Conservation (phyloP, 2,888 invertebrate genomes). For the Hyppa rectilinea region DNA sequence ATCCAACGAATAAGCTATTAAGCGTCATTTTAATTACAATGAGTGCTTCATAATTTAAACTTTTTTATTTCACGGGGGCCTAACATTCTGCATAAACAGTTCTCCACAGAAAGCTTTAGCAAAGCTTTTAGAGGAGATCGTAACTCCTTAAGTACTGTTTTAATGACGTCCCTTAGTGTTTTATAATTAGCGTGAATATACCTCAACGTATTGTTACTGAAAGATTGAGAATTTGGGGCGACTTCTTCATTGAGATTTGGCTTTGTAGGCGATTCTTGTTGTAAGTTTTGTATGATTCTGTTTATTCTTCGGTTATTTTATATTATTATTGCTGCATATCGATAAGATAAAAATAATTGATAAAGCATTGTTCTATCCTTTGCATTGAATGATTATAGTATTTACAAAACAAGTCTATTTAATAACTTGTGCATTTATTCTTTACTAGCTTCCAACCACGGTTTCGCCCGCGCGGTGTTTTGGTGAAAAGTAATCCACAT, state of each 20-base stretch:
- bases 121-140: constrained; percentile 77
- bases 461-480: no score
- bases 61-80: constrained; percentile 64
- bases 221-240: constrained; percentile 35
- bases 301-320: not conserved
- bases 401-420: no score
- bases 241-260: constrained; percentile 20
- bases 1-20: constrained; percentile 60
- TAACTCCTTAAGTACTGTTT: constrained; percentile 80
- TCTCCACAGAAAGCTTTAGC: constrained; percentile 66
- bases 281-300: not conserved
- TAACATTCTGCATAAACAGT: constrained; percentile 69
- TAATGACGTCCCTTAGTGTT: constrained; percentile 79
- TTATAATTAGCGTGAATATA: constrained; percentile 76
- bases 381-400: not conserved
- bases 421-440: no score
- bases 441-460: no score
- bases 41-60: constrained; percentile 67
- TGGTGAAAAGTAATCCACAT: no score
- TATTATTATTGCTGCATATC: not conserved
- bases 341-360: not conserved
- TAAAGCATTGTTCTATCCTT: not conserved
- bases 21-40: constrained; percentile 67
- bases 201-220: constrained; percentile 64
- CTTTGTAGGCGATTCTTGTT: constrained; percentile 18